These are phyloP conservation scores for Pantala flavescens DNA, from an alignment of 1,140 invertebrate genomes.

Conservation along the genomic window DNA sequence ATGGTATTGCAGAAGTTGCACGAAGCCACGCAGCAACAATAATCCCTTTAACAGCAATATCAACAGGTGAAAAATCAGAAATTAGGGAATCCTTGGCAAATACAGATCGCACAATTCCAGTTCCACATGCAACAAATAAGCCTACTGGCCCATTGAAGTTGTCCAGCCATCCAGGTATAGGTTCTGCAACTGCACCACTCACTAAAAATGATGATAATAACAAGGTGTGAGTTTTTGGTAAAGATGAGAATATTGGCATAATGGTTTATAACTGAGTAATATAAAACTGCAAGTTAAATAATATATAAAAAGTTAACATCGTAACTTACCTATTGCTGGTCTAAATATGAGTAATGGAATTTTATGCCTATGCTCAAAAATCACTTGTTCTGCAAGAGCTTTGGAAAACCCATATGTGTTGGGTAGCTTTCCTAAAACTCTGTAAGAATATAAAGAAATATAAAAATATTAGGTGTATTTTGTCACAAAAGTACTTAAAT, in stretches of 20 bases:
- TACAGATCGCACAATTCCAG: slow-evolving; percentile 45
- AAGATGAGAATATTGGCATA: not conserved
- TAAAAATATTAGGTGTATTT: too few relatives aligned
- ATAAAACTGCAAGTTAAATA: not conserved
- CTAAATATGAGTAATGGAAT: slow-evolving; percentile 48
- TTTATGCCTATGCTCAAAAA: slow-evolving; percentile 28
- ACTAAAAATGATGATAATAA: slow-evolving; percentile 29
- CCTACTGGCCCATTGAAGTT: slow-evolving; percentile 57
- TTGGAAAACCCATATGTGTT: slow-evolving; percentile 40
- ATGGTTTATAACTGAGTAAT: not conserved
- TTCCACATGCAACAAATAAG: slow-evolving; percentile 47
- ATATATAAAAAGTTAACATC: not conserved
- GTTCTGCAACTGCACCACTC: slow-evolving; percentile 48
- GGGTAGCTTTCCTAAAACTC: slow-evolving; percentile 23
- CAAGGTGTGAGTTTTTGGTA: not conserved
- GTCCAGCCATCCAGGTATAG: slow-evolving; percentile 51
- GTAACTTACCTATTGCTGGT: slow-evolving; percentile 41
- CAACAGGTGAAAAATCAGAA: slow-evolving; percentile 48
- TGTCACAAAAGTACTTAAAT: too few relatives aligned
- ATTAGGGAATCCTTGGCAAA: slow-evolving; percentile 35
- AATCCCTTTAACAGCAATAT: slow-evolving; percentile 46
- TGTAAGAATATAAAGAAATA: slow-evolving; percentile 1
- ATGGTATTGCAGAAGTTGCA: not conserved
- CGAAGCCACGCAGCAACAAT: slow-evolving; percentile 40
- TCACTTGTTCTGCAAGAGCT: slow-evolving; percentile 33